Percentiles rank a stretch among this genome's conserved stretches.
Conservation (phyloP, 2,888 invertebrate species). For the Microchrysa polita region DNA sequence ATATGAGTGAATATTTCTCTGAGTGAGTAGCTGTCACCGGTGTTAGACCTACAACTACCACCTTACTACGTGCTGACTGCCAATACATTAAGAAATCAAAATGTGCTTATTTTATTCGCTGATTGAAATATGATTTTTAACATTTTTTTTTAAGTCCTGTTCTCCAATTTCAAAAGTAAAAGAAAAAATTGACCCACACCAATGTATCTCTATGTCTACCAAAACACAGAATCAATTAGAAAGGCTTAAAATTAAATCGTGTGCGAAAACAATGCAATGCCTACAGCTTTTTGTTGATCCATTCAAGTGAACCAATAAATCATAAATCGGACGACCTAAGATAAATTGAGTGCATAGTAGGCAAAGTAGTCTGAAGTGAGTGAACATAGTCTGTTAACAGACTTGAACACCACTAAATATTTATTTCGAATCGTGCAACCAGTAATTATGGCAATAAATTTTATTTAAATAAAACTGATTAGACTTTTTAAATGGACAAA, state of each 20-base stretch:
- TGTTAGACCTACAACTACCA: too few relatives aligned
- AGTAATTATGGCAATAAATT: conserved; percentile 41
- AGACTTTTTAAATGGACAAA: conserved; percentile 8
- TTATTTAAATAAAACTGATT: conserved; percentile 38
- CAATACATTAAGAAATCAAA: too few relatives aligned
- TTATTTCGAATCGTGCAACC: conserved; percentile 32
- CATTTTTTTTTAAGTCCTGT: too few relatives aligned
- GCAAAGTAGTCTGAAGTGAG: too few relatives aligned
- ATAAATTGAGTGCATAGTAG: conserved; percentile 1
- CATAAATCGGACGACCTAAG: conserved; percentile 26
- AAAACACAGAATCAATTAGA: conserved; percentile 16
- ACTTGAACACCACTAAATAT: conserved; percentile 22
- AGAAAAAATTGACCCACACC: too few relatives aligned
- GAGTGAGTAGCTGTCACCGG: too few relatives aligned
- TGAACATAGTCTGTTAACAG: conserved; percentile 21
- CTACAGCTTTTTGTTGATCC: not conserved
- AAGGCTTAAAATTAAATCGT: not conserved
- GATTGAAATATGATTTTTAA: too few relatives aligned
- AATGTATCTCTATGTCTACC: too few relatives aligned
- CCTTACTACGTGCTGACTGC: too few relatives aligned
- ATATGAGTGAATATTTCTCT: too few relatives aligned
- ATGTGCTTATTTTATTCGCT: too few relatives aligned
- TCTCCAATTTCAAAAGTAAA: too few relatives aligned
- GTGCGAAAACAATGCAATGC: not conserved
- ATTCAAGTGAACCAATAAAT: conserved; percentile 34